phyloP scores from a whole-genome alignment of 2,797 vertebrate species.

The Prionace glauca region DNA sequence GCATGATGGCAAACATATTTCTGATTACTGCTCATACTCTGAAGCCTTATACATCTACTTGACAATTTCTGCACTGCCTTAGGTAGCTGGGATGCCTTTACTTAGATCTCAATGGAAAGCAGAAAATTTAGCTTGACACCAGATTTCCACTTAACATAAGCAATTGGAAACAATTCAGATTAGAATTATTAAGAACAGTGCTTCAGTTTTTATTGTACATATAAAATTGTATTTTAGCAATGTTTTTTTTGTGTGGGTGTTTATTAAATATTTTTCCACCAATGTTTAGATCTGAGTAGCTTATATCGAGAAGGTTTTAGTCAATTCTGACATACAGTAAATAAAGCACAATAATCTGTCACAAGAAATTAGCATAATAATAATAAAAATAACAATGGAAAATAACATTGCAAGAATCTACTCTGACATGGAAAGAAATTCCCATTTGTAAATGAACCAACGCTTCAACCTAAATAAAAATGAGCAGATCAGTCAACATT shows the following conservation, averaged over 20 bases:
- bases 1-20: conserved; percentile 49
- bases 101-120: conserved; percentile 45
- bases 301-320: background rate
- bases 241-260: conserved; percentile 43
- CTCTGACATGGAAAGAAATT: background rate
- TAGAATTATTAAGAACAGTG: conserved; percentile 46
- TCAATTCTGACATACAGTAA: background rate
- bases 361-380: background rate
- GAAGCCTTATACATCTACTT: conserved; percentile 56
- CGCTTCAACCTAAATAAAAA: background rate
- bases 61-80: conserved; percentile 46
- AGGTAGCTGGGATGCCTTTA: conserved; percentile 43
- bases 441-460: background rate
- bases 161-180: conserved; percentile 42
- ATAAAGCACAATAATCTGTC: background rate
- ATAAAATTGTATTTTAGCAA: conserved; percentile 14
- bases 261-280: conserved; percentile 45
- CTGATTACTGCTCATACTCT: conserved; percentile 49
- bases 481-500: background rate
- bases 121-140: conserved; percentile 43
- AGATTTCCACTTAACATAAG: conserved; percentile 42
- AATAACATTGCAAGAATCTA: background rate
- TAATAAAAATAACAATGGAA: background rate
- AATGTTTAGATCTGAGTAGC: background rate
- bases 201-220: background rate